These are phyloP conservation scores for Pyrrhia umbra DNA, from an alignment of 2,888 invertebrate genomes.

Conservation along the genomic window DNA sequence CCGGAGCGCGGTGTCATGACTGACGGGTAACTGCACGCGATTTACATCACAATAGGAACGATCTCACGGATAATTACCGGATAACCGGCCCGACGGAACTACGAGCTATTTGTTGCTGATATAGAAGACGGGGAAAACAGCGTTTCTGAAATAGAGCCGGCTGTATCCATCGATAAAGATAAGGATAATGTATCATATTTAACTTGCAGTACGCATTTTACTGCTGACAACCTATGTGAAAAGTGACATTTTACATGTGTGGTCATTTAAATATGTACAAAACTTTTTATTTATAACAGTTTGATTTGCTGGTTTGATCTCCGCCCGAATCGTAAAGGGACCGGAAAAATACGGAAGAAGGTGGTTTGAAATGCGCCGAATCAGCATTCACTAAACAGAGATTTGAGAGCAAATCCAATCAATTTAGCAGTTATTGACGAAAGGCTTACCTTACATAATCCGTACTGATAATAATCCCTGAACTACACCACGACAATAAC, in stretches of 20 bases:
- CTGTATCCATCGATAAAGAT: background rate
- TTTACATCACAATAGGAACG: slow-evolving; percentile 41
- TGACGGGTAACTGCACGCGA: slow-evolving; percentile 26
- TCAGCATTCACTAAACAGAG: no score
- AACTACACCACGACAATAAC: slow-evolving; percentile 38
- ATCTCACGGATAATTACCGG: slow-evolving; percentile 37
- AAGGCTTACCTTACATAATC: slow-evolving; percentile 49
- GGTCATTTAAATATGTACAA: no score
- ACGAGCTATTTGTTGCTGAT: slow-evolving; percentile 19
- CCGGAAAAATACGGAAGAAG: no score
- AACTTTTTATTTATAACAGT: no score
- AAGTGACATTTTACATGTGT: no score
- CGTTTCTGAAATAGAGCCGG: background rate
- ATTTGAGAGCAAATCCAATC: slow-evolving; percentile 34
- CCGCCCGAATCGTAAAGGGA: no score
- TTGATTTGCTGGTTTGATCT: no score
- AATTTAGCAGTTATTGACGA: slow-evolving; percentile 38
- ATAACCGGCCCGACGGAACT: slow-evolving; percentile 15
- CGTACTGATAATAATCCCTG: slow-evolving; percentile 55
- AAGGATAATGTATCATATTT: background rate
- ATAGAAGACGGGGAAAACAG: background rate
- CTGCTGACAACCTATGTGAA: background rate
- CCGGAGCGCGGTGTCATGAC: background rate
- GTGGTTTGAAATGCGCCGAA: no score
- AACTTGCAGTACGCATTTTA: background rate